Conservation (phyloP, 2,113 vertebrate genomes). For the Miniopterus natalensis region DNA sequence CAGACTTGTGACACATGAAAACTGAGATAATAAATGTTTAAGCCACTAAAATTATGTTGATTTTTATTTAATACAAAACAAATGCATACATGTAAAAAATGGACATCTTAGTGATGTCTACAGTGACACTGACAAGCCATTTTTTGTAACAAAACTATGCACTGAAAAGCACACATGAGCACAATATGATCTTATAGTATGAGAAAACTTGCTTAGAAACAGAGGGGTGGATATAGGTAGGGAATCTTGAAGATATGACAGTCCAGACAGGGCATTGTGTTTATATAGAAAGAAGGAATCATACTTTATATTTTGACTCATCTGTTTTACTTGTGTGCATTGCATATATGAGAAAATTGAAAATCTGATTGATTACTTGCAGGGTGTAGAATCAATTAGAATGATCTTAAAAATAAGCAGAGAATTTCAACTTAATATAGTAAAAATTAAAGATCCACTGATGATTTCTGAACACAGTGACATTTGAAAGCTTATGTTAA, state of each 20-base stretch:
- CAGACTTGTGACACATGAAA: not conserved
- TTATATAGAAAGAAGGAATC: not conserved
- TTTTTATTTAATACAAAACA: not conserved
- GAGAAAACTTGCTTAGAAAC: not conserved
- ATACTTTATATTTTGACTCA: not conserved
- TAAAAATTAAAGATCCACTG: not conserved
- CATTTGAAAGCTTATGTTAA: slow-evolving; percentile 46
- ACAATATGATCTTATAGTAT: not conserved
- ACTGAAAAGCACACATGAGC: not conserved
- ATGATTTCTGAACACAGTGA: slow-evolving; percentile 4
- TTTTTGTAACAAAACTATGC: not conserved
- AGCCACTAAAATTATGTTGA: not conserved
- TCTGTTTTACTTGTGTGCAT: not conserved
- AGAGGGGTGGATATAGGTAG: not conserved
- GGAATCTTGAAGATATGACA: not conserved
- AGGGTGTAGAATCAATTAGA: not conserved
- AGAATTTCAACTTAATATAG: not conserved
- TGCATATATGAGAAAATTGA: not conserved
- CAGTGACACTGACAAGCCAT: not conserved
- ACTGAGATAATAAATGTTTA: not conserved
- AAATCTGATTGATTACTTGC: not conserved
- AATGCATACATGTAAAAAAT: not conserved
- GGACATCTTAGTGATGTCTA: not conserved
- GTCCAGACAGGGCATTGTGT: not conserved
- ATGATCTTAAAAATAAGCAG: not conserved